Evolutionary conservation across 2,113 vertebrate species (phyloP).

Genomic region (Ginglymostoma cirratum): DNA sequence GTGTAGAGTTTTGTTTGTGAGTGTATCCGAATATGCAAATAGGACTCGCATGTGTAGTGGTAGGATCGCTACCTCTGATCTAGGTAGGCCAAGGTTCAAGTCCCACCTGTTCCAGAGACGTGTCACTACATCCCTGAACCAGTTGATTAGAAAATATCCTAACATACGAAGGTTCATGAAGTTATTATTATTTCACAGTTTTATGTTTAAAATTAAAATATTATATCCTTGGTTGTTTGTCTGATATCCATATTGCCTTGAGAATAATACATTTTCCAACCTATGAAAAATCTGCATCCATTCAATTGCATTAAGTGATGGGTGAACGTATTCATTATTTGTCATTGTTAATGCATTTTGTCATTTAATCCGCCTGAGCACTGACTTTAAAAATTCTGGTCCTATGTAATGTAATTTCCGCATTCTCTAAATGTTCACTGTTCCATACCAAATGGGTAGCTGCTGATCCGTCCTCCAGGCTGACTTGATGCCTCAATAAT

Average conservation of each 20-base stretch:
- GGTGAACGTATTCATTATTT: not conserved
- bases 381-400: not conserved
- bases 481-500: slow-evolving; percentile 43
- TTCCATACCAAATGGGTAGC: slow-evolving; percentile 41
- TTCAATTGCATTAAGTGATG: not conserved
- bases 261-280: not conserved
- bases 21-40: not conserved
- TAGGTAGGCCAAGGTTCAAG: no score
- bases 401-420: not conserved
- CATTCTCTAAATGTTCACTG: not conserved
- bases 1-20: not conserved
- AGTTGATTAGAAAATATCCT: no score
- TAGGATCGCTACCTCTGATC: no score
- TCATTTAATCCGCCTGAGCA: not conserved
- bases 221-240: not conserved
- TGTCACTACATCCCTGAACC: no score
- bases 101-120: no score
- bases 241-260: not conserved
- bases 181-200: not conserved
- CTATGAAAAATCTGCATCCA: not conserved
- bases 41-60: no score
- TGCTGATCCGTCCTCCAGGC: slow-evolving; percentile 44
- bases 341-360: not conserved
- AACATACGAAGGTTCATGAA: not conserved
- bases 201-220: not conserved